phyloP scores from a whole-genome alignment of 2,888 invertebrate genomes.

The Drosophila demipolita region DNA sequence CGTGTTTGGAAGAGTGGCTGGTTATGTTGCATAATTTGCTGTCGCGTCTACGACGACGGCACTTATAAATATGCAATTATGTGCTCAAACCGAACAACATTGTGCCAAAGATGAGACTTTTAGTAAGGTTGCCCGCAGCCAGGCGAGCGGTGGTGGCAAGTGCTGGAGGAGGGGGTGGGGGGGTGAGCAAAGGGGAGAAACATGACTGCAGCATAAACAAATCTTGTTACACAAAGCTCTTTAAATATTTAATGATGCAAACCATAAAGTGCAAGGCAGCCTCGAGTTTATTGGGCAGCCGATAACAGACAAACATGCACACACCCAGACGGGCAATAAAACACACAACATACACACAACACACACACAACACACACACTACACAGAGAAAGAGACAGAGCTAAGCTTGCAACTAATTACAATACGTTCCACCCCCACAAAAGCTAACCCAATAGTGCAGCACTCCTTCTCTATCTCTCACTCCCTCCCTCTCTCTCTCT shows the following conservation, averaged over 20 bases:
- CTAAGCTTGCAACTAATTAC: slow-evolving; percentile 66
- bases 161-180: too few relatives aligned
- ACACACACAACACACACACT: slow-evolving; percentile 4
- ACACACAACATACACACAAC: not conserved
- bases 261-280: slow-evolving; percentile 63
- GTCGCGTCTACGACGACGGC: slow-evolving; percentile 52
- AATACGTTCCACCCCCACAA: slow-evolving; percentile 43
- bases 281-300: slow-evolving; percentile 66
- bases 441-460: slow-evolving; percentile 18
- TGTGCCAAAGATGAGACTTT: slow-evolving; percentile 52
- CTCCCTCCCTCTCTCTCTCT: not conserved
- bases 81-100: slow-evolving; percentile 63
- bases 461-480: not conserved
- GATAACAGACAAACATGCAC: slow-evolving; percentile 37
- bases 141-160: not conserved
- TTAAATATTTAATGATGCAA: slow-evolving; percentile 76
- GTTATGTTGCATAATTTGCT: slow-evolving; percentile 62
- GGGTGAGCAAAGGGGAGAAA: too few relatives aligned
- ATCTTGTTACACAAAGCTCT: slow-evolving; percentile 74
- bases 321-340: not conserved
- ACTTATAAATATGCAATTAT: slow-evolving; percentile 79
- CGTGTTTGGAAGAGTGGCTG: not conserved
- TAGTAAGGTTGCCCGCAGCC: slow-evolving; percentile 19
- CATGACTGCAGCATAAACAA: slow-evolving; percentile 58
- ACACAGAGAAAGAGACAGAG: not conserved